A percentile compares a stretch with the other conserved stretches of the same genome.
Conservation (phyloP, 53 echinoderm and acorn worm species). For the Stichopus horrens region DNA sequence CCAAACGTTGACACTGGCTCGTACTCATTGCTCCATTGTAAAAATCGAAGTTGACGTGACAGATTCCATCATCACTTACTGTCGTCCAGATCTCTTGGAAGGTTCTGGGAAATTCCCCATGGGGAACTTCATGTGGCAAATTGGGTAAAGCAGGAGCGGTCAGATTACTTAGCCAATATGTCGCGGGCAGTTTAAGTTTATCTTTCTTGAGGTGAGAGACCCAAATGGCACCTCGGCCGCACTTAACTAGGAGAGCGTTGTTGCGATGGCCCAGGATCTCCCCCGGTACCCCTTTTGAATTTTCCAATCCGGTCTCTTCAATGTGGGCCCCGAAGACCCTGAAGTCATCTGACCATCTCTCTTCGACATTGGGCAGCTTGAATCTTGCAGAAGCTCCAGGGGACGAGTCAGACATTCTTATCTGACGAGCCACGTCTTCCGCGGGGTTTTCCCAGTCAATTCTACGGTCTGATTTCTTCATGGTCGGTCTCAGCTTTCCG, state of each 20-base stretch:
- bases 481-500: background rate
- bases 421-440: background rate
- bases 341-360: background rate
- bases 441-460: conserved; percentile 13
- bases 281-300: background rate
- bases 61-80: background rate
- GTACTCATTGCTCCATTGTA: conserved; percentile 24
- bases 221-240: background rate
- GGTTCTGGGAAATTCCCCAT: background rate
- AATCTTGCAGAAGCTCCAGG: background rate
- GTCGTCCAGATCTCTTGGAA: conserved; percentile 23
- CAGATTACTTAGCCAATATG: background rate
- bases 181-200: conserved; percentile 8
- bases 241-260: background rate
- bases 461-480: conserved; percentile 3
- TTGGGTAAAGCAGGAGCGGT: background rate
- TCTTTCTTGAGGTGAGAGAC: conserved; percentile 15
- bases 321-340: conserved; percentile 2
- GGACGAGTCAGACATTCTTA: conserved; percentile 10
- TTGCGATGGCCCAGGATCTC: conserved; percentile 7
- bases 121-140: background rate
- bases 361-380: background rate
- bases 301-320: background rate
- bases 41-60: conserved; percentile 8
- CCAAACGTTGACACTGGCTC: background rate